Base-by-base conservation (phyloP, 2,113 vertebrate genomes). In the Cathartes aura region DNA sequence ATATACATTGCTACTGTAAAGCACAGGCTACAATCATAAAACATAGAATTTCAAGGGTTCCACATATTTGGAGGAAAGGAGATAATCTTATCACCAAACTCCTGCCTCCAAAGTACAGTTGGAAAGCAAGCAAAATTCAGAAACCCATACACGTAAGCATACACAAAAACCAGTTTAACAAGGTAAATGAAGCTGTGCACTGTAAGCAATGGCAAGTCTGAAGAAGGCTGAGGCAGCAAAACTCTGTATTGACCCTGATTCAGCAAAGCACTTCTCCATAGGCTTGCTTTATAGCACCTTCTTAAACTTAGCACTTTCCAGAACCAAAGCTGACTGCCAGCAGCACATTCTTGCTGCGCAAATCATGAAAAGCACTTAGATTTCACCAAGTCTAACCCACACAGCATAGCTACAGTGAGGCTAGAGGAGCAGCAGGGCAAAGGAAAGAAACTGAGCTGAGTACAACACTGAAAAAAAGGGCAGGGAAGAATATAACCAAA, bases 151-250 rank as follows among this genome's bases (percentile, higher is more conserved):
- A 22, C 0, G 6, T 24, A 73, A 75, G 82, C n/a, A 36, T 8
- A 63, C 50, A 45, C 14, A 48, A 38, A 88, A 84, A 73, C 15
- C 82, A 89, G 90, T 84, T 81, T 52, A 84, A 78, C 79, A 5
- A 90, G 82, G 75, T 45, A 48, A 80, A 60, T 12, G 50, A 68
- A 82, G 62, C 59, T 42, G 14, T 34, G 29, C 0, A 0, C 58
- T 75, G 67, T 53, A 67, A 87, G 60, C 76, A 80, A n/a, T 29
- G 32, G 59, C 0, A 3, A 64, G 64, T 11, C 67, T 63, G 63
- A 64, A 82, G 68, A 85, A 47, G 32, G 81, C 76, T 87, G 91
- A 96, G n/a, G 30, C 59, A 87, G 87, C 93, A 92, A 63, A 90
- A 71, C 43, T 67, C 53, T 45, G 50, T 36, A 18, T 15, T 82